Evolutionary conservation across 2,113 vertebrate species (phyloP), one percentile per base, ranked within the genome.

Genomic region (Onychostruthus taczanowskii): DNA sequence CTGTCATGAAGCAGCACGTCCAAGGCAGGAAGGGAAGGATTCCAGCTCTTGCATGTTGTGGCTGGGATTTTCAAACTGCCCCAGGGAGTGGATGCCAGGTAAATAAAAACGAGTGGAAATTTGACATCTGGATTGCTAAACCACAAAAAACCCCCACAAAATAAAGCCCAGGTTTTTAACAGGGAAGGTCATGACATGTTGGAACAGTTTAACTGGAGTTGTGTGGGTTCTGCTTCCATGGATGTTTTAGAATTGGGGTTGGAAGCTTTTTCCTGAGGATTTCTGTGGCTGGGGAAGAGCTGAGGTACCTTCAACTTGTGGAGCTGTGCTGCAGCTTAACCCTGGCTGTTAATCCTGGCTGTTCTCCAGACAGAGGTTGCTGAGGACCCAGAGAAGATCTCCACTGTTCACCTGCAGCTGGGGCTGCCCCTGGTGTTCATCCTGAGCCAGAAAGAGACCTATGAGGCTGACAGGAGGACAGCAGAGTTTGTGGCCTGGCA

Each of bases 401-500:
- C 98, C 62, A 98, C 98, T 5, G 39, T 97, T 88, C 98, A 97
- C 97, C 83, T 98, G 80, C 98, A 99, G 73, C 98, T 99, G 13
- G 98, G 98, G 52, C 97, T 98, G 5, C 99, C 99, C 0, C 97
- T 99, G 87, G 97, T 99, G 64, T 99, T 99, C 95, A 97, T 99
- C 76, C 98, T 99, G 94, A 98, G 98, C 84, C 98, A 94, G 69
- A 96, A 98, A 4, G 98, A 98, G 28, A 99, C 99, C 1, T 92
- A 98, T 2, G 98, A 98, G 81, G 97, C 98, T 28, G 99, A 99
- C 93, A 97, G 95, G 95, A 97, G 86, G 94, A 98, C 97, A 7
- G 99, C 99, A 74, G 97, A 98, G 67, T 95, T 97, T 63, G 94
- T 99, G 77, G 99, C 99, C 55, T 98, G 98, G 99, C 97, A 96